phyloP scores from a whole-genome alignment of 2,797 vertebrate genomes.

The Scleropages formosus region DNA sequence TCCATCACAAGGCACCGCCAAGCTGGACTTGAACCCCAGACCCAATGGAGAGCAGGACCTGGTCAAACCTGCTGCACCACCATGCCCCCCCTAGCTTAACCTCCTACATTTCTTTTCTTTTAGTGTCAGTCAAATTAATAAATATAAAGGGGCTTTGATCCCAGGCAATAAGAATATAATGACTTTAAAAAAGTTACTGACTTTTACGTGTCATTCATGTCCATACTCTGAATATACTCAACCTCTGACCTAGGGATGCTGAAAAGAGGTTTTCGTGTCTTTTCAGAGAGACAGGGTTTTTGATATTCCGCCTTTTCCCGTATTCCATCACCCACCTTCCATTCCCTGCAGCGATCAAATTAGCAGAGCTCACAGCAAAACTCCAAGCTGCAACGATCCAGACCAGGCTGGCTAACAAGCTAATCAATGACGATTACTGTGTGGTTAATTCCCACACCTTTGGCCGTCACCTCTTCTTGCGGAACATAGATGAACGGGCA shows the following conservation, averaged over 20 bases:
- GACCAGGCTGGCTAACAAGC: background rate
- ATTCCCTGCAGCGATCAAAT: constrained; percentile 13
- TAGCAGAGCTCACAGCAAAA: background rate
- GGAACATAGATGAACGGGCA: background rate
- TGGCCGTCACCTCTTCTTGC: background rate
- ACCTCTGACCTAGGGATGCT: background rate
- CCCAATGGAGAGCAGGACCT: too few relatives aligned
- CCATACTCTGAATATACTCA: background rate
- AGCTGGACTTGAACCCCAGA: too few relatives aligned
- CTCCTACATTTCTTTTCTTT: too few relatives aligned
- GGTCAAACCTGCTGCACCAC: too few relatives aligned
- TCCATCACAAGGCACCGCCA: too few relatives aligned
- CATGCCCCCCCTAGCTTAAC: too few relatives aligned
- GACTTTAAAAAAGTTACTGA: background rate
- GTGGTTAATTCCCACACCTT: background rate
- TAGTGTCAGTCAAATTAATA: background rate
- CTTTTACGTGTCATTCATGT: background rate
- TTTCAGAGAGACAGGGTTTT: background rate
- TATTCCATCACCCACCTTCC: background rate
- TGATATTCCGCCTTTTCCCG: background rate
- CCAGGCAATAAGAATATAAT: constrained; percentile 6
- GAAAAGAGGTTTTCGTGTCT: background rate
- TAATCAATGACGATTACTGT: constrained; percentile 17
- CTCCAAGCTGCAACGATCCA: background rate
- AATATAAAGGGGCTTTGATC: background rate